Percentiles rank a stretch among this genome's conserved stretches.
Conservation (phyloP, 2,797 vertebrate species). For the Holocentrus rufus region DNA sequence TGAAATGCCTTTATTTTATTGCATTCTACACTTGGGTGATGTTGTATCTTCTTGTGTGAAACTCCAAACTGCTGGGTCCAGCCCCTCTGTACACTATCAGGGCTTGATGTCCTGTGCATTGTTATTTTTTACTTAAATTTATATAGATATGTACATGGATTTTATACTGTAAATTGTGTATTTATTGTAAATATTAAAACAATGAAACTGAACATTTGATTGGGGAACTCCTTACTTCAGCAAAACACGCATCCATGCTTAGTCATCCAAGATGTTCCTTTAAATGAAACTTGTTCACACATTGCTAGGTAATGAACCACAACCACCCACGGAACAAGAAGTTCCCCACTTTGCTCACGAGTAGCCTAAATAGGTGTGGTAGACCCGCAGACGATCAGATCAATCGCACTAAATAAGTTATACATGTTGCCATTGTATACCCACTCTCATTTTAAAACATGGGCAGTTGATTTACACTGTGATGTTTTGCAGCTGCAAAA, state of each 20-base stretch:
- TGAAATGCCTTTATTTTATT: conserved; percentile 56
- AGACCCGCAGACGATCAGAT: conserved; percentile 60
- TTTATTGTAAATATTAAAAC: conserved; percentile 93
- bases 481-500: conserved; percentile 91
- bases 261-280: not conserved
- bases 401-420: conserved; percentile 55
- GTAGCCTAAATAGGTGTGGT: conserved; percentile 28
- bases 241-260: not conserved
- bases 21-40: conserved; percentile 43
- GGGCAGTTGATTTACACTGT: conserved; percentile 83
- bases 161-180: conserved; percentile 93
- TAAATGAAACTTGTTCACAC: conserved; percentile 48
- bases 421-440: conserved; percentile 67
- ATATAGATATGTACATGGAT: conserved; percentile 86
- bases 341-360: conserved; percentile 41
- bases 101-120: conserved; percentile 93
- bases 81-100: conserved; percentile 90
- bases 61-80: conserved; percentile 78
- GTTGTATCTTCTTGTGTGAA: conserved; percentile 76
- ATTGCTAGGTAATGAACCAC: conserved; percentile 47
- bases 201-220: conserved; percentile 68
- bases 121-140: conserved; percentile 85
- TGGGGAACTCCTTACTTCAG: conserved; percentile 22
- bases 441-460: conserved; percentile 71
- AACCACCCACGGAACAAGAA: conserved; percentile 62